Percentiles rank a stretch among this genome's conserved stretches.
Conservation (phyloP, 2,113 vertebrate genomes). For the Ia io region DNA sequence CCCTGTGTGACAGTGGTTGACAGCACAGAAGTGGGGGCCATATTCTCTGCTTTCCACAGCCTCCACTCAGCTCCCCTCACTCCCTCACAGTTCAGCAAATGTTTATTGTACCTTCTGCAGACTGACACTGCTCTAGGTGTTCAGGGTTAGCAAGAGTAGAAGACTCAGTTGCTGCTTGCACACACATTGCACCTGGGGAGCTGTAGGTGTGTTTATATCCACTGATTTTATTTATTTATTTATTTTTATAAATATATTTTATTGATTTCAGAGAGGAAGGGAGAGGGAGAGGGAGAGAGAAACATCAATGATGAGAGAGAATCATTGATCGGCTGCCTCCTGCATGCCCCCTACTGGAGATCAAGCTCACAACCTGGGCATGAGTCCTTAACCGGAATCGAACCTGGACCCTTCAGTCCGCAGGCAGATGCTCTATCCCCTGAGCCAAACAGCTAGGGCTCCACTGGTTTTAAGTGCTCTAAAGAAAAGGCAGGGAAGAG, state of each 20-base stretch:
- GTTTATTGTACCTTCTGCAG: neutral
- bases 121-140: neutral
- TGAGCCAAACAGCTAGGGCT: no score
- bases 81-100: neutral
- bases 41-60: neutral
- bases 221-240: no score
- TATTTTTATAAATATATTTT: no score
- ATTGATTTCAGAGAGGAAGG: no score
- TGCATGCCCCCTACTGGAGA: no score
- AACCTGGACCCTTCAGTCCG: no score
- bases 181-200: accelerated
- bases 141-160: neutral
- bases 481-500: neutral
- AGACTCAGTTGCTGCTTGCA: accelerated
- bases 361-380: no score
- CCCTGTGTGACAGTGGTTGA: neutral
- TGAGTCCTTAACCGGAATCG: no score
- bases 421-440: no score
- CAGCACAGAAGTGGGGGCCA: neutral
- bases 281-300: no score
- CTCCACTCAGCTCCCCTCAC: neutral
- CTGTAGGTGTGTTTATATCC: accelerated
- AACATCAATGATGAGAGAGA: no score
- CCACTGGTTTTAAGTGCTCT: neutral
- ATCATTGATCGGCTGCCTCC: no score